Evolutionary conservation across 1,140 invertebrate species (phyloP), one percentile per base, ranked within the genome.

Genomic region (Drosophila sulfurigaster): DNA sequence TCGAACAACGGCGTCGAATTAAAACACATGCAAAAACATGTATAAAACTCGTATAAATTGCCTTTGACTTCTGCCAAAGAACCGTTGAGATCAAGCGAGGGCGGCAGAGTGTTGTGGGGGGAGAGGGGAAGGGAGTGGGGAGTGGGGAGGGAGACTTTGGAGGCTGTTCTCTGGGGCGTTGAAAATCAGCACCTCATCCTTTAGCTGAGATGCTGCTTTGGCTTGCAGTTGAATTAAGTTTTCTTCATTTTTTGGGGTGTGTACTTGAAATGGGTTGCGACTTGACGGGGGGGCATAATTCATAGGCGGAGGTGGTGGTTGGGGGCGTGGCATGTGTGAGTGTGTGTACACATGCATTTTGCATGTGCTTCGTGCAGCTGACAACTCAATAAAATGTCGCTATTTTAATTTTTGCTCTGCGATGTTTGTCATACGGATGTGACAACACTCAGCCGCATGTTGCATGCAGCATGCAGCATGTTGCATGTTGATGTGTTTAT

Each of bases 301-400:
- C 16, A 32, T 43, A 13, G 52, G 68, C 63, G 63, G 66, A 51
- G 57, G 49, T 69, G 57, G 49, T 69, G 59, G 62, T 13, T 49
- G 63, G 30, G 64, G 81, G 82, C 82, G 82, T 87, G 82, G 79
- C 82, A 66, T 62, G 11, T 10, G 11, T 32, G 32, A 11, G 8
- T 2, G 8, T 2, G 10, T 38, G 10, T 10, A 48, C 32, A 56
- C 38, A 75, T 49, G 41, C 28, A 76, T 76, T 76, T 25, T 65
- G 54, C 82, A 86, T 86, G 82, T 87, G 66, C 57, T 79, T 78
- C 51, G 60, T 69, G 77, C 77, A 83, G 76, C 83, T 87, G 83
- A 87, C 83, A 87, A 88, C 83, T 87, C 80, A 87, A 87, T 87
- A 87, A 87, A 87, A 87, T 88, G 83, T 88, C 85, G 83, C 83